phyloP scores from a whole-genome alignment of 1,140 invertebrate species.

The Leptoteleia sp. region DNA sequence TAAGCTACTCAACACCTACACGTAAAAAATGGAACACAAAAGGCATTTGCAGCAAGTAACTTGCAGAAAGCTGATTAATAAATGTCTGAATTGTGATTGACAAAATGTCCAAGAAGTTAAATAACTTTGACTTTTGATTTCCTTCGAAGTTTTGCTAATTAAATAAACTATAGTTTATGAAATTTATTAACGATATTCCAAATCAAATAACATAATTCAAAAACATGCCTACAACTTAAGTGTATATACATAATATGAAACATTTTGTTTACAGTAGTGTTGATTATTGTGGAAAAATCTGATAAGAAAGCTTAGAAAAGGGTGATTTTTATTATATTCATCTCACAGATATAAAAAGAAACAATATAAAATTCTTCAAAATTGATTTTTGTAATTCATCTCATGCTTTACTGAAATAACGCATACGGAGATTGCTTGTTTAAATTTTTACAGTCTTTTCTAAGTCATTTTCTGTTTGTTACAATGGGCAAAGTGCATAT shows the following conservation, averaged over 20 bases:
- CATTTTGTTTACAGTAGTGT: no score
- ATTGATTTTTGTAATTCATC: slow-evolving; percentile 2
- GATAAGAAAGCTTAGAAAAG: no score
- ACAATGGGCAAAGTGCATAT: slow-evolving; percentile 2
- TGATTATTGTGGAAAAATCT: no score
- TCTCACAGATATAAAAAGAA: slow-evolving; percentile 10
- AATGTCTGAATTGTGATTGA: background rate
- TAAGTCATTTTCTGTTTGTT: slow-evolving; percentile 10
- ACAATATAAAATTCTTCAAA: slow-evolving; percentile 11
- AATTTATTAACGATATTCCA: no score
- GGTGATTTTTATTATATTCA: slow-evolving; percentile 3
- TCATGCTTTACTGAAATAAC: background rate
- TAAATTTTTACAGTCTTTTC: slow-evolving; percentile 12
- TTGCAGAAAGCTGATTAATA: background rate
- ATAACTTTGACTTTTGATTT: no score
- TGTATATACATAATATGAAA: background rate
- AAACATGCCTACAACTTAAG: background rate
- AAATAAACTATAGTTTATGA: no score
- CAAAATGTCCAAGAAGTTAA: background rate
- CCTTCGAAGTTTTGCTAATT: no score
- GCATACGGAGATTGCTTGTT: slow-evolving; percentile 10
- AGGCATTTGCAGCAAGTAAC: background rate
- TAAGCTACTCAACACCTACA: background rate
- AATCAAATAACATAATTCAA: no score
- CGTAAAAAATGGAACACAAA: background rate